A percentile compares a stretch with the other conserved stretches of the same genome.
Conservation (phyloP, 2,888 invertebrate genomes). For the Drosophila birchii region DNA sequence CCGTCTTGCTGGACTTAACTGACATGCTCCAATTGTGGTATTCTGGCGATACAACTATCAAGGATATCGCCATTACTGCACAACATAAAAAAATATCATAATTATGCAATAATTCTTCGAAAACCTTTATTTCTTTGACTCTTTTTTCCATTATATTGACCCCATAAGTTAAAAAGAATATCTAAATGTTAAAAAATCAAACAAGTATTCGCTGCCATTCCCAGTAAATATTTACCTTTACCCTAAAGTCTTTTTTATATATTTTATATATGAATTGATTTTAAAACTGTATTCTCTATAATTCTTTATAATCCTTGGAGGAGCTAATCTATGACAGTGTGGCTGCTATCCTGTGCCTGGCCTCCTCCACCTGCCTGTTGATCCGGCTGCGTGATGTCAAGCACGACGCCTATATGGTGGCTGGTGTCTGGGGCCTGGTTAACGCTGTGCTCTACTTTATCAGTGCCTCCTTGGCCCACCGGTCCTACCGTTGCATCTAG, state of each 20-base stretch:
- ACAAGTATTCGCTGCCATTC: too few species aligned
- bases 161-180: not conserved
- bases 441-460: constrained; percentile 90
- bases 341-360: constrained; percentile 90
- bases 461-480: constrained; percentile 91
- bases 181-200: too few species aligned
- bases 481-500: constrained; percentile 91
- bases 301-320: constrained; percentile 85
- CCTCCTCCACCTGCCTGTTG: constrained; percentile 89
- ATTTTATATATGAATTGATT: too few species aligned
- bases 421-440: constrained; percentile 90
- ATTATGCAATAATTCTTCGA: not conserved
- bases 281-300: not conserved
- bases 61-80: too few species aligned
- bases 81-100: too few species aligned
- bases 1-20: constrained; percentile 8
- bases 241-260: too few species aligned
- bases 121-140: not conserved
- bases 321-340: constrained; percentile 93
- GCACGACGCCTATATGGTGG: constrained; percentile 89
- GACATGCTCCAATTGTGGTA: constrained; percentile 32
- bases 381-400: constrained; percentile 87
- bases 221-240: too few species aligned
- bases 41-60: too few species aligned
- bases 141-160: not conserved